These are phyloP conservation scores for Platichthys stellatus DNA, from an alignment of 2,113 vertebrate species.

Conservation along the genomic window DNA sequence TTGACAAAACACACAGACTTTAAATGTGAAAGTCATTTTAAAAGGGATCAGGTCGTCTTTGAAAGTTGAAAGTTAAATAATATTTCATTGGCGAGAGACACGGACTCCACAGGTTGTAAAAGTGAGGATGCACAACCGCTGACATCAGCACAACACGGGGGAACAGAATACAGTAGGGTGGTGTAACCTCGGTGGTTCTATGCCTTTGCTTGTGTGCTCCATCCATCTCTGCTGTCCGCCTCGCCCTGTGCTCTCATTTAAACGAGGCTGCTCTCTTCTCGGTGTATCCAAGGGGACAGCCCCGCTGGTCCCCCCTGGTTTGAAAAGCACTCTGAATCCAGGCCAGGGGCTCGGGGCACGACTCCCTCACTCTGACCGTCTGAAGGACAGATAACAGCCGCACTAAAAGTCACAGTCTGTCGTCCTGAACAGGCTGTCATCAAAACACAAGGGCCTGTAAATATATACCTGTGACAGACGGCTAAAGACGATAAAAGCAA, in stretches of 20 bases:
- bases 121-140: slow-evolving; percentile 3
- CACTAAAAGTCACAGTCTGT: background rate
- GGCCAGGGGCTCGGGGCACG: slow-evolving; percentile 22
- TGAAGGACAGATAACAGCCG: slow-evolving; percentile 34
- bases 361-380: slow-evolving; percentile 19
- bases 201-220: slow-evolving; percentile 3
- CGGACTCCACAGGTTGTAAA: slow-evolving; percentile 4
- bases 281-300: background rate
- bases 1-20: background rate
- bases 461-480: too few species aligned
- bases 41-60: slow-evolving; percentile 4
- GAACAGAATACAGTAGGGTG: slow-evolving; percentile 9
- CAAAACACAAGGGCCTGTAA: background rate
- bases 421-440: background rate
- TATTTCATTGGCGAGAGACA: too few species aligned
- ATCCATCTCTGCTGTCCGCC: slow-evolving; percentile 40
- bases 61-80: too few species aligned
- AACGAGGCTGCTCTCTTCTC: slow-evolving; percentile 23
- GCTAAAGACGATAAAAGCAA: too few species aligned
- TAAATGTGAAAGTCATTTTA: slow-evolving; percentile 4
- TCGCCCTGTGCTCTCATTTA: slow-evolving; percentile 40
- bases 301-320: slow-evolving; percentile 32
- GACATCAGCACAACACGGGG: slow-evolving; percentile 29
- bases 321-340: slow-evolving; percentile 53
- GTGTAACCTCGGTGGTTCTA: slow-evolving; percentile 9